A percentile compares a stretch with the other conserved stretches of the same genome.
Conservation (phyloP, 92 coral and sea anemone species). For the Heliopora coerulea region DNA sequence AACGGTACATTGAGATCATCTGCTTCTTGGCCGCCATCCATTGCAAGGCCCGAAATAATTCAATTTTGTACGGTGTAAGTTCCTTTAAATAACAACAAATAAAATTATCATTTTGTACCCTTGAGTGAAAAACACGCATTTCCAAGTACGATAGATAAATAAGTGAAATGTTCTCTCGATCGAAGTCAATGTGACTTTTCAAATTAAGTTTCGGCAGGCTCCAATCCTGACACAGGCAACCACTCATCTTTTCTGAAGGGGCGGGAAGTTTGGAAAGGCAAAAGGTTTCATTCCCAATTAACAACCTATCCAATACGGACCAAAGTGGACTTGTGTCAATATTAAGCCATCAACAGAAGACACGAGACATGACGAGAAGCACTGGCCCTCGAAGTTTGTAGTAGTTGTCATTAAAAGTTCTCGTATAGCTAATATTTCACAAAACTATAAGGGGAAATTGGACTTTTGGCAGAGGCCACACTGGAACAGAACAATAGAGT, state of each 20-base stretch:
- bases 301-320: constrained; percentile 5
- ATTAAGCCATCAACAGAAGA: background rate
- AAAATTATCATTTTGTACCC: constrained; percentile 5
- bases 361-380: too few relatives aligned
- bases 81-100: constrained; percentile 12
- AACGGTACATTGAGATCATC: constrained; percentile 20
- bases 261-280: background rate
- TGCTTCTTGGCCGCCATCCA: background rate
- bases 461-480: too few relatives aligned
- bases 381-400: too few relatives aligned
- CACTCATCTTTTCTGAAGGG: constrained; percentile 1
- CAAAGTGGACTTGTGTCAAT: constrained; percentile 4
- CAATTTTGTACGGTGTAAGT: background rate
- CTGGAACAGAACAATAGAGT: constrained; percentile 14
- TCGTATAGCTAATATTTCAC: too few relatives aligned
- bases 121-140: constrained; percentile 10
- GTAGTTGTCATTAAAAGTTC: too few relatives aligned
- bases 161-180: background rate
- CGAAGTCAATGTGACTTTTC: background rate
- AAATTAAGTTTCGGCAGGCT: background rate
- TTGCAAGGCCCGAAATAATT: background rate
- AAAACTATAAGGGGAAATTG: too few relatives aligned
- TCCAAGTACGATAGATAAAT: constrained; percentile 6
- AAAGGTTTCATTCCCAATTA: background rate
- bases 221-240: constrained; percentile 9